Evolutionary conservation across 1,140 invertebrate species (phyloP), one percentile per base, ranked within the genome.

Genomic region (Meloidogyne hapla): DNA sequence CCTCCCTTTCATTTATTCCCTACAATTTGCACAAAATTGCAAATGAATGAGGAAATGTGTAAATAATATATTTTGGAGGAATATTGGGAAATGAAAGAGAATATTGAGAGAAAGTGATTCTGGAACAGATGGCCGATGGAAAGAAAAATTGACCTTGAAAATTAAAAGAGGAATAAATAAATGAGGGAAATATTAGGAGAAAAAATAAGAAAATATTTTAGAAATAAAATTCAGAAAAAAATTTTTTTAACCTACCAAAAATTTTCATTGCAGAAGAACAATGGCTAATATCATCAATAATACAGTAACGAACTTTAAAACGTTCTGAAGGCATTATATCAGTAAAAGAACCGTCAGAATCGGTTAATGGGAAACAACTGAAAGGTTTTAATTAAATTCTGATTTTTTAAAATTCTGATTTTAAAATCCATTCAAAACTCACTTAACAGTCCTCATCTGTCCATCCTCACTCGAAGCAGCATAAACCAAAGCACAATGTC

Each of bases 401-500:
- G 56, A 56, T 15, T 15, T 15, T 4, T 18, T 4, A 48, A 4
- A 15, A 56, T 56, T 56, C n/a, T 56, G 65, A 33, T 66, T 26
- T 33, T 33, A 2, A 5, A 33, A 33, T 64, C 15, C 23, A 66
- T 66, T 0, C 1, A 33, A 33, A 66, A 66, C 38, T 25, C 23
- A 28, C 45, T 42, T 65, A 40, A 62, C 40, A 76, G 15, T 56
- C 48, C 72, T 62, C 21, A n/a, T 40, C n/a, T 48, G 26, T 40
- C 64, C 65, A 62, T 67, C 48, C n/a, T 77, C 70, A 26, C 40
- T 68, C 12, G 72, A 63, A 15, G 65, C 33, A 62, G 74, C 61
- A 69, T 80, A 80, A n/a, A 80, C 45, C 40, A 80, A 66, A 21
- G 56, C 63, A 69, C 78, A 80, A 18, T 69, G 76, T 18, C 48